These are phyloP conservation scores for Cabera pusaria DNA, from an alignment of 2,888 invertebrate genomes.

Conservation along the genomic window DNA sequence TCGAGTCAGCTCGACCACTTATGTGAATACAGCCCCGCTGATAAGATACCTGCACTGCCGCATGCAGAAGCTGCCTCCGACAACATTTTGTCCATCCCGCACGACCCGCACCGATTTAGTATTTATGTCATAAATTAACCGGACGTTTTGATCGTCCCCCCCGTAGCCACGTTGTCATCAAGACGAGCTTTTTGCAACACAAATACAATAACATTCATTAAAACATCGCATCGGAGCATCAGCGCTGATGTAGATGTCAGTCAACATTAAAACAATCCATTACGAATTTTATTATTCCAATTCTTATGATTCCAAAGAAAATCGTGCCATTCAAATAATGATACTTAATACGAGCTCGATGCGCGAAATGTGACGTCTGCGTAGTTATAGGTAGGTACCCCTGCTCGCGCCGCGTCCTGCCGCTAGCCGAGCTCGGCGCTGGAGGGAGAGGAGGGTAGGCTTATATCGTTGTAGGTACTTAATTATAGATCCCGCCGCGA, in stretches of 20 bases:
- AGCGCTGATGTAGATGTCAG: slow-evolving; percentile 47
- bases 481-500: too few species aligned
- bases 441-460: slow-evolving; percentile 23
- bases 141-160: slow-evolving; percentile 15
- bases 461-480: too few species aligned
- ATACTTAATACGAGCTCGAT: slow-evolving; percentile 73
- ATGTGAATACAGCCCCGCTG: slow-evolving; percentile 32
- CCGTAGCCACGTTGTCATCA: slow-evolving; percentile 7
- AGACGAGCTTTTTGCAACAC: slow-evolving; percentile 14
- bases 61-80: slow-evolving; percentile 13
- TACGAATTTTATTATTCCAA: slow-evolving; percentile 65
- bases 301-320: slow-evolving; percentile 69
- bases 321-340: slow-evolving; percentile 79
- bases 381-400: too few species aligned
- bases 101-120: slow-evolving; percentile 16
- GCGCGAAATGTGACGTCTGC: slow-evolving; percentile 44
- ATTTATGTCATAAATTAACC: slow-evolving; percentile 24
- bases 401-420: too few species aligned
- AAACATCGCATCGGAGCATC: slow-evolving; percentile 26
- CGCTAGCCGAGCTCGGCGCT: slow-evolving; percentile 36
- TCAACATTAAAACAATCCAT: slow-evolving; percentile 65
- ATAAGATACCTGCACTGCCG: slow-evolving; percentile 39
- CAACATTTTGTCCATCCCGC: slow-evolving; percentile 18
- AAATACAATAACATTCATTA: slow-evolving; percentile 37
- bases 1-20: too few species aligned